phyloP scores from a whole-genome alignment of 2,797 vertebrate species.

The Halcyon chelicuti region DNA sequence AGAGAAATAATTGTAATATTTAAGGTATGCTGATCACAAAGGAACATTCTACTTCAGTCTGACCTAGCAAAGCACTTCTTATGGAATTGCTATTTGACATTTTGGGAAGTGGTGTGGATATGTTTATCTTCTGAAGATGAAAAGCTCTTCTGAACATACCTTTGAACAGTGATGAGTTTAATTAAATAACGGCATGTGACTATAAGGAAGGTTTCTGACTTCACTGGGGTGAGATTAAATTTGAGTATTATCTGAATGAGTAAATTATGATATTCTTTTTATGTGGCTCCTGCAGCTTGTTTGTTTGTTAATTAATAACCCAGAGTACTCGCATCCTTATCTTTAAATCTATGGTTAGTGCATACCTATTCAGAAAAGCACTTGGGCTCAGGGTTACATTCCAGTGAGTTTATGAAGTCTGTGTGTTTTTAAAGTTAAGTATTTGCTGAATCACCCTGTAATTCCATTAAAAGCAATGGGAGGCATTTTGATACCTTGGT shows the following conservation, averaged over 20 bases:
- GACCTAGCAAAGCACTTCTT: constrained; percentile 20
- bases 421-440: constrained; percentile 29
- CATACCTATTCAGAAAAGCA: constrained; percentile 33
- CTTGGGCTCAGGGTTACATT: constrained; percentile 28
- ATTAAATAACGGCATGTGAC: background rate
- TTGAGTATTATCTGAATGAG: background rate
- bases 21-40: constrained; percentile 81
- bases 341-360: constrained; percentile 28
- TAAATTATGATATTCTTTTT: constrained; percentile 3
- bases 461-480: background rate
- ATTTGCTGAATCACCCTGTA: constrained; percentile 34
- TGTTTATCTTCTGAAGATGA: constrained; percentile 38
- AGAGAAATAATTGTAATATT: constrained; percentile 83
- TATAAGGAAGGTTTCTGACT: background rate
- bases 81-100: background rate
- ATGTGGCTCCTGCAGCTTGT: constrained; percentile 45
- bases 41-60: background rate
- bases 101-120: constrained; percentile 22
- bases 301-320: constrained; percentile 17
- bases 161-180: constrained; percentile 43
- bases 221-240: constrained; percentile 17
- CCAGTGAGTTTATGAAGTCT: background rate
- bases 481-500: background rate
- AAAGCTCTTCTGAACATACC: constrained; percentile 36
- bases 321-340: constrained; percentile 30